Base-by-base conservation (phyloP, 2,797 vertebrate species). In the Danionella dracula region DNA sequence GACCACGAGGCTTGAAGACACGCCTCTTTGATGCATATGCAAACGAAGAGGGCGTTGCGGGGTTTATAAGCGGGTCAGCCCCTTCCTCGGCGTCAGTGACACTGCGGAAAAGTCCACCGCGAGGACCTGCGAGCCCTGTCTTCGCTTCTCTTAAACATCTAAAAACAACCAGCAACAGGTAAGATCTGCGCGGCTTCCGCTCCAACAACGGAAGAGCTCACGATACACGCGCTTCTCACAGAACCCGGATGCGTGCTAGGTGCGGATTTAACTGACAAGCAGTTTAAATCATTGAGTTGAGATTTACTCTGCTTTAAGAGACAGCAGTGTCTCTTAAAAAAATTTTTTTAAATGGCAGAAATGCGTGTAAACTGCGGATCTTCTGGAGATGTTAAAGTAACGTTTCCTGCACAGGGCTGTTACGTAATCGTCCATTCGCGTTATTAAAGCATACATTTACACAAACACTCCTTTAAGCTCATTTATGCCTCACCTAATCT, bases 51-150 rank as follows among this genome's bases (percentile, higher is more conserved):
- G 71, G 38, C 20, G 71, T 35, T 38, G 23, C 23, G 13, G 13
- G 12, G 35, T 72, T 82, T 89, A 89, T 68, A 84, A 89, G 77
- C 10, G 1, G 56, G 16, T 45, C 7, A 31, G 65, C 21, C 59
- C 16, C n/a, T 21, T 7, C 32, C 46, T 9, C 4, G 23, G 23
- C 6, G 23, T 4, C 75, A 27, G 19, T 76, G 79, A 70, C 80
- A 73, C 83, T 75, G 82, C 82, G 65, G 81, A 79, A 54, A 55
- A 54, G 13, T 9, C 29, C 12, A 12, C 20, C 4, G 21, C n/a
- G 29, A 54, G 37, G n/a, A 71, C 67, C 68, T 66, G 76, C 68
- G 66, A 70, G 37, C 16, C 44, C 7, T 27, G 8, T 12, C 32
- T 50, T 21, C 50, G 32, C 11, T 34, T 8, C 32, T 5, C 60